Base-by-base conservation (phyloP, 2,113 vertebrate genomes). In the Rafetus swinhoei region DNA sequence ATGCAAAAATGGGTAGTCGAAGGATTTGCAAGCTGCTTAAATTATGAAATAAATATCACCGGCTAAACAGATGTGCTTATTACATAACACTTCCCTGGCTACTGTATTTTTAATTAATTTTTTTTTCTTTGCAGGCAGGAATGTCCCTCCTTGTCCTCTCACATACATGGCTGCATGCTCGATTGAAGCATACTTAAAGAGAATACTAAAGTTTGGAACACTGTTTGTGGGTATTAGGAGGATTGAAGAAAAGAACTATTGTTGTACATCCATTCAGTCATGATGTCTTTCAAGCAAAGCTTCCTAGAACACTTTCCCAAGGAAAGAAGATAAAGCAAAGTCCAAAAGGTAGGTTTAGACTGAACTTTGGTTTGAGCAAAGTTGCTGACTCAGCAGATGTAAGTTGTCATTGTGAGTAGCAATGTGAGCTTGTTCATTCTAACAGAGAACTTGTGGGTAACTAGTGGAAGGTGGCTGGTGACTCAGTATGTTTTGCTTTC, bases 331-430 rank as follows among this genome's bases (percentile, higher is more conserved):
- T 53, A 54, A 79, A 88, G 35, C 53, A 22, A 72, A 90, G 3
- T 16, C 50, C 22, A 62, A 65, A 89, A 94, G 96, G 96, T 97
- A 88, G 65, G 93, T 95, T 35, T 90, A 76, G 74, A 60, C 11
- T 14, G 59, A 82, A 29, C 45, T 79, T 13, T n/a, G 25, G 53
- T 39, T 54, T 74, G 45, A 74, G 19, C 6, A 3, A 12, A 90
- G 81, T 77, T 62, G 52, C 81, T 57, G 19, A 52, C 60, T 18
- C 39, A n/a, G 86, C 32, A 74, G 56, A 24, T 59, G 77, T n/a
- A 80, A 81, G 57, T 35, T 84, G 21, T 14, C 15, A 25, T 2
- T 1, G 56, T 16, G 56, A 90, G 45, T 60, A 19, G 52, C 39
- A 53, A 81, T 53, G 24, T 72, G 77, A 65, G 12, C 39, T 65